Evolutionary conservation across 2,888 invertebrate species (phyloP), one percentile per base, ranked within the genome.

Genomic region (Sturmia bella): DNA sequence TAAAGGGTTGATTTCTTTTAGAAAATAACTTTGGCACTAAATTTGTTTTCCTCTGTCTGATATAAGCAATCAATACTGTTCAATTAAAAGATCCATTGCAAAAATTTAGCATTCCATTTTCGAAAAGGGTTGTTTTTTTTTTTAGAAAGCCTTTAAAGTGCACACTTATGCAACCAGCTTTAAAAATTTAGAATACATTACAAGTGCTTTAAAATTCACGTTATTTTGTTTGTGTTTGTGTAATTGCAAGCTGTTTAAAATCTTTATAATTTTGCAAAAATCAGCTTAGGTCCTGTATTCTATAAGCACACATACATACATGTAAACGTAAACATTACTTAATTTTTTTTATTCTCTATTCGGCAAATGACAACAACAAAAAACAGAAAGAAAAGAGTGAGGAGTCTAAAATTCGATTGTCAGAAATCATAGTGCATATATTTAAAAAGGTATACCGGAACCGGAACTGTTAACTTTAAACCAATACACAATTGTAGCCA

Each of bases 131-230:
- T 52, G 50, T 3, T 12, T 27, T 17, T 41, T 76, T 61, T 59
- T 19, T 9, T 19, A 56, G 50, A 72, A 78, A 78, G 39, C 66
- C 78, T 66, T 78, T 78, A 50, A 78, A 72, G 64, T 78, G 72
- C 72, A 27, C 41, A 59, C 37, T 69, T 3, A 17, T 9, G 5
- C 15, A 24, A 24, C 24, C 3, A 54, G 15, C 24, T 54, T 54
- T 3, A 27, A 61, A 43, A 52, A 43, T 11, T 43, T 43, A 2
- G 3, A 39, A 12, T 27, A 50, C n/a, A 61, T 19, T 52, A 43
- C 61, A 72, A 72, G 72, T 61, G 72, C 50, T 56, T 41, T 19
- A 6, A n/a, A 32, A 12, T 12, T 37, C 2, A 24, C 12, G n/a
- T 17, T 27, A 17, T 43, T 68, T 68, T 43, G 54, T 43, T 43